Evolutionary conservation across 2,797 vertebrate genomes (phyloP).

Genomic region (Parambassis ranga): DNA sequence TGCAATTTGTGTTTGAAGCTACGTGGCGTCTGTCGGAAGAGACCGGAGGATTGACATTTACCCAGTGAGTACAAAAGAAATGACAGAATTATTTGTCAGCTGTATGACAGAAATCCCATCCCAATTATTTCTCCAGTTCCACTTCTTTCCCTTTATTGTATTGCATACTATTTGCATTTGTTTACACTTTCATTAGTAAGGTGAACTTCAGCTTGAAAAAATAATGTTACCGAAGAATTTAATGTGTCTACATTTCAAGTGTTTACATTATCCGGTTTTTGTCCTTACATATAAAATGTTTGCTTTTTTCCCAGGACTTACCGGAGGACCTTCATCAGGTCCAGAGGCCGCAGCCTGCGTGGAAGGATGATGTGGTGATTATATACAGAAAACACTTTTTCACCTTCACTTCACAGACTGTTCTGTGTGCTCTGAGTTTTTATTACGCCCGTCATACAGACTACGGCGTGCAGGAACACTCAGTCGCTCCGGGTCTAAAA

Average conservation of each 20-base stretch:
- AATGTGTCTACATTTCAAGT: no score
- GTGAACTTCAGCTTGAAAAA: conserved; percentile 14
- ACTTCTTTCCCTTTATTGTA: conserved; percentile 14
- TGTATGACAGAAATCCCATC: conserved; percentile 50
- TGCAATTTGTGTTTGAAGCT: conserved; percentile 64
- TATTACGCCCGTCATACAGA: no score
- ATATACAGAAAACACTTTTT: conserved; percentile 17
- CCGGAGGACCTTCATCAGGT: conserved; percentile 63
- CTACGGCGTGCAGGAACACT: no score
- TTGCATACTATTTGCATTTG: conserved; percentile 42
- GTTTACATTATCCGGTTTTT: not conserved
- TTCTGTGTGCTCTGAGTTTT: no score
- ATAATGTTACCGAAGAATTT: no score
- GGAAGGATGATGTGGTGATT: conserved; percentile 82
- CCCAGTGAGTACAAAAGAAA: conserved; percentile 76
- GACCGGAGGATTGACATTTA: conserved; percentile 81
- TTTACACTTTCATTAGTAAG: conserved; percentile 58
- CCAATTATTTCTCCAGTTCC: conserved; percentile 42
- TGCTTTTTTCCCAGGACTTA: conserved; percentile 63
- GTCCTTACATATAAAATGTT: not conserved
- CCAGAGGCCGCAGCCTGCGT: conserved; percentile 72
- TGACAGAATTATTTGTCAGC: conserved; percentile 35
- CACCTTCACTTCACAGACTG: no score
- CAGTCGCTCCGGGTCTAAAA: no score
- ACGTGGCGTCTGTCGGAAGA: conserved; percentile 80